Percentiles rank a stretch among this genome's conserved stretches.
Conservation (phyloP, 1,140 invertebrate species). For the Trichonephila clavipes region DNA sequence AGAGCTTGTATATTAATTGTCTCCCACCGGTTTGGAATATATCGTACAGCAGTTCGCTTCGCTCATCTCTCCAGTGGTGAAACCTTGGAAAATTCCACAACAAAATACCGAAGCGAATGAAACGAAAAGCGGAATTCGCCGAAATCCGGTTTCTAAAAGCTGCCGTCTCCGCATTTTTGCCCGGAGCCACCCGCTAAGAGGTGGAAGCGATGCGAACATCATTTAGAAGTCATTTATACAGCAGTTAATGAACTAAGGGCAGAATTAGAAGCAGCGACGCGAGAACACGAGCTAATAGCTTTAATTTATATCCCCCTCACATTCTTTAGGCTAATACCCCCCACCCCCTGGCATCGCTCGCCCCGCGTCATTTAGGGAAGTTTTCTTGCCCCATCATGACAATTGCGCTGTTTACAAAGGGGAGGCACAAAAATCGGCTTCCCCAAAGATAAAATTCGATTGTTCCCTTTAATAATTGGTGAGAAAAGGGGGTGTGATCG, state of each 20-base stretch:
- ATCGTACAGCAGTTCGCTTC: neutral
- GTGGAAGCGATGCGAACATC: constrained; percentile 47
- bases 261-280: constrained; percentile 48
- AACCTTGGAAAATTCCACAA: constrained; percentile 17
- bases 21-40: neutral
- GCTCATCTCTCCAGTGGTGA: neutral
- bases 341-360: neutral
- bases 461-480: constrained; percentile 69
- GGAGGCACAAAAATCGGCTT: constrained; percentile 62
- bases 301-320: constrained; percentile 72
- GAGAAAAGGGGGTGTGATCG: constrained; percentile 17
- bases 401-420: constrained; percentile 71
- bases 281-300: constrained; percentile 70
- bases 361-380: constrained; percentile 2
- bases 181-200: neutral
- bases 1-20: neutral
- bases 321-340: constrained; percentile 55
- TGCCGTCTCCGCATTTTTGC: constrained; percentile 35
- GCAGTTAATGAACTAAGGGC: constrained; percentile 73
- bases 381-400: constrained; percentile 66
- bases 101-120: constrained; percentile 35
- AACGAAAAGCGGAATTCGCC: constrained; percentile 40
- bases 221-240: constrained; percentile 76
- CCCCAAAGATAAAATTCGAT: constrained; percentile 75
- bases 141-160: constrained; percentile 39